These are phyloP conservation scores for Drosophila kambysellisi DNA, from an alignment of 2,888 invertebrate species.

Conservation along the genomic window DNA sequence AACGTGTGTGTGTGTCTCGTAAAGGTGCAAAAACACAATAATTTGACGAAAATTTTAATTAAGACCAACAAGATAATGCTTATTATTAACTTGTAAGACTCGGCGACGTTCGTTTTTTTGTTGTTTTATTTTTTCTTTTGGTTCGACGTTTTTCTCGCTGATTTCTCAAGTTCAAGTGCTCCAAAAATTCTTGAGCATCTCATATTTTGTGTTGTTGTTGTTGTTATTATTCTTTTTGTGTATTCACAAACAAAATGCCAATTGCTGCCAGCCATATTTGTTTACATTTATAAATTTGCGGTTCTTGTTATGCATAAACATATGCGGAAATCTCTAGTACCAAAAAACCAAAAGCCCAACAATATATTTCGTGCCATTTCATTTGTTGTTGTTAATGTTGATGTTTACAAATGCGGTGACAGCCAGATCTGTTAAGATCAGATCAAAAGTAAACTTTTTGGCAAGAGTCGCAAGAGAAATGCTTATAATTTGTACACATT, in stretches of 20 bases:
- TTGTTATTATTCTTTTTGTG: background rate
- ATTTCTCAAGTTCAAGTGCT: constrained; percentile 52
- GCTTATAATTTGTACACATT: background rate
- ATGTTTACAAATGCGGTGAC: constrained; percentile 38
- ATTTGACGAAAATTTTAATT: constrained; percentile 34
- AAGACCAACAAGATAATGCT: constrained; percentile 15
- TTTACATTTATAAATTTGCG: constrained; percentile 53
- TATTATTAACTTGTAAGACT: background rate
- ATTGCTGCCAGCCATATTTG: constrained; percentile 50
- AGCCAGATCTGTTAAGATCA: constrained; percentile 11
- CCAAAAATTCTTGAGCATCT: constrained; percentile 35
- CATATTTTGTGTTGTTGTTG: constrained; percentile 30
- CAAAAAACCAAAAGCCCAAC: constrained; percentile 13
- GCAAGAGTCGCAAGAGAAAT: constrained; percentile 9
- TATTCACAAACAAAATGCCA: constrained; percentile 47
- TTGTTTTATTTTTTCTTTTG: background rate
- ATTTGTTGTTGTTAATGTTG: constrained; percentile 18
- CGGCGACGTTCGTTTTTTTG: constrained; percentile 16
- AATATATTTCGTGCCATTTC: constrained; percentile 20
- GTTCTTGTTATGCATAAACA: constrained; percentile 45
- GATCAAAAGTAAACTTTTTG: constrained; percentile 26
- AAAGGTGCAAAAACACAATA: constrained; percentile 43
- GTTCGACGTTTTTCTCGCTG: background rate
- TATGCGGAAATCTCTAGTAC: constrained; percentile 33
- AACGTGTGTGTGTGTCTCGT: constrained; percentile 3